Percentiles rank a stretch among this genome's conserved stretches.
These are phyloP conservation scores for Argynnis bischoffii DNA, from an alignment of 2,888 invertebrate genomes.

Conservation along the genomic window DNA sequence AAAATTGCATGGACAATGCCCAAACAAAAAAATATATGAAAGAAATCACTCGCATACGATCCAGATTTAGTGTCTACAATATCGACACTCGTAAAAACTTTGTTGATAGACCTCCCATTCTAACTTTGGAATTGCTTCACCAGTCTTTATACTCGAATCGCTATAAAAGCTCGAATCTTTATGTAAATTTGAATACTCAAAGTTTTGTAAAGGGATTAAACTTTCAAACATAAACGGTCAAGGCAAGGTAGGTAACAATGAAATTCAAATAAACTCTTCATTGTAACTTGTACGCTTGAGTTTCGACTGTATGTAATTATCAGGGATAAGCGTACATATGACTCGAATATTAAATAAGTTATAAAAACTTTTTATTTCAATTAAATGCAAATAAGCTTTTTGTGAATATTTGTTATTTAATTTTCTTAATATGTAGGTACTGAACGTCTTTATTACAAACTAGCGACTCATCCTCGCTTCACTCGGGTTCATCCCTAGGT, in stretches of 20 bases:
- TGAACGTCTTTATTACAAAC: too few relatives aligned
- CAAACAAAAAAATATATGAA: background rate
- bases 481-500: too few relatives aligned
- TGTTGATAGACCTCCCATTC: slow-evolving; percentile 23
- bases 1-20: background rate
- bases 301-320: background rate
- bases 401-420: too few relatives aligned
- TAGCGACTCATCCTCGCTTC: too few relatives aligned
- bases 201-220: slow-evolving; percentile 27
- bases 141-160: slow-evolving; percentile 32
- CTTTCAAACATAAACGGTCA: slow-evolving; percentile 28
- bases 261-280: background rate
- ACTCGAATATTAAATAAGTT: too few relatives aligned
- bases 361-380: too few relatives aligned
- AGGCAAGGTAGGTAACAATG: slow-evolving; percentile 19
- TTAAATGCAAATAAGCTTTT: too few relatives aligned
- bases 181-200: slow-evolving; percentile 28
- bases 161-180: slow-evolving; percentile 31
- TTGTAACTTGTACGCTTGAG: background rate
- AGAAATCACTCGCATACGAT: background rate
- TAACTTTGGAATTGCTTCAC: slow-evolving; percentile 30
- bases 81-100: slow-evolving; percentile 32
- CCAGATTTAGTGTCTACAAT: slow-evolving; percentile 25
- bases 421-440: too few relatives aligned
- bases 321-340: background rate